Evolutionary conservation across 2,888 invertebrate genomes (phyloP), one percentile per base, ranked within the genome.

Genomic region (Morpho helenor): DNA sequence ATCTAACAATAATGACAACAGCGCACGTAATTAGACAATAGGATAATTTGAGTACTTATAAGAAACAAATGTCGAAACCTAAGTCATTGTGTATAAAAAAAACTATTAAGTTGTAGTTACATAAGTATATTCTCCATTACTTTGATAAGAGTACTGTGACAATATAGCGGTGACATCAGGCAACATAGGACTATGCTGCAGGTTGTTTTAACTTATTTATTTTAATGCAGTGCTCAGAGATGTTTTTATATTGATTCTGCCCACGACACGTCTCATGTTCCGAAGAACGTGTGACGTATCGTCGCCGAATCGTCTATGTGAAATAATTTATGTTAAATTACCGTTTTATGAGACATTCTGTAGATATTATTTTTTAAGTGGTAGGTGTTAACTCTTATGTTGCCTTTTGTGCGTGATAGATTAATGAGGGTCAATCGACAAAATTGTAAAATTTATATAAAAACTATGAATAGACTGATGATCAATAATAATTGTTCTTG

Each of bases 11-110:
- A 65, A 75, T 69, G 76, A 68, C 73, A 74, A 81, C 78, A 82
- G 79, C 87, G 83, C 87, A 87, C 86, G 80, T 84, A 77, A 74
- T 84, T 87, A 87, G 84, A 85, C 83, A 77, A 75, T 87, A 89
- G 83, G 78, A 79, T 81, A 80, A 79, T 76, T 81, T 81, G 84
- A 80, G 88, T 89, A 88, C 87, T 87, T 89, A 87, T 90, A 89
- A 84, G 89, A 83, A 87, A 87, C 86, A 86, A 87, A 83, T 86
- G 89, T 90, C 88, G 89, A 88, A 90, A 84, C 87, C 90, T 90
- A 90, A 90, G 90, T 90, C 90, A 90, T 90, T 89, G 87, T 90
- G 88, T 90, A 90, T 88, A 89, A 87, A 69, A 66, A 82, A 84
- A 79, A 79, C 74, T 81, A 80, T 79, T 89, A 87, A 87, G 88